Percentiles rank a stretch among this genome's conserved stretches.
Evolutionary conservation across 2,888 invertebrate genomes (phyloP).

Genomic region (Prenolepis imparis): DNA sequence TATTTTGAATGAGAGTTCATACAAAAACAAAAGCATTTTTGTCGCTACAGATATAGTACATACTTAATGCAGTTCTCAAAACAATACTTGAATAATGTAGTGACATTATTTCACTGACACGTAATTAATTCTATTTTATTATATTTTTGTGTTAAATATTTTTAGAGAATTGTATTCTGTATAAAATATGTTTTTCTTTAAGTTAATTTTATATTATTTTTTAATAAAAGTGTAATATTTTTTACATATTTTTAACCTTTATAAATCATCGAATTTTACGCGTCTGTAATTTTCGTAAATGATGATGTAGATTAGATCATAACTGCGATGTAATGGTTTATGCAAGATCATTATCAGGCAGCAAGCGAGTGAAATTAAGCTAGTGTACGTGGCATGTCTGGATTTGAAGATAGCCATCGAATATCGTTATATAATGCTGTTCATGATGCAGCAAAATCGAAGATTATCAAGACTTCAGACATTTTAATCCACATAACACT

Average conservation of each 20-base stretch:
- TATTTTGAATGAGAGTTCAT: slow-evolving; percentile 4
- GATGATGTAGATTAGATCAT: slow-evolving; percentile 47
- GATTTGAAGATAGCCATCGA: slow-evolving; percentile 62
- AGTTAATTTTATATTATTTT: not conserved
- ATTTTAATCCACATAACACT: not conserved
- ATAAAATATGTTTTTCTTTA: not conserved
- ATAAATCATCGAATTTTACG: not conserved
- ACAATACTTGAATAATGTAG: not conserved
- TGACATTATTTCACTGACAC: not conserved
- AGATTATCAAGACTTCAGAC: slow-evolving; percentile 27
- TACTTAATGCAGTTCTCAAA: not conserved
- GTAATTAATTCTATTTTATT: not conserved
- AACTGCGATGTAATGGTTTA: not conserved
- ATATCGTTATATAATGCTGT: slow-evolving; percentile 11
- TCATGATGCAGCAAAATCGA: slow-evolving; percentile 48
- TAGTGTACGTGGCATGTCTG: slow-evolving; percentile 40
- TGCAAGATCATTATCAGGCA: slow-evolving; percentile 38
- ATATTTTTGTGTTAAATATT: not conserved
- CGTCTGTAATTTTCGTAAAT: not conserved
- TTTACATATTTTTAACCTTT: not conserved
- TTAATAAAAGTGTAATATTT: not conserved
- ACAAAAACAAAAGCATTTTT: slow-evolving; percentile 7
- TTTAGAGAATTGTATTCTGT: not conserved
- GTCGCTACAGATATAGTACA: not conserved
- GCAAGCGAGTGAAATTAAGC: slow-evolving; percentile 61